Evolutionary conservation across 2,797 vertebrate species (phyloP).

Genomic region (Tangara arthus): DNA sequence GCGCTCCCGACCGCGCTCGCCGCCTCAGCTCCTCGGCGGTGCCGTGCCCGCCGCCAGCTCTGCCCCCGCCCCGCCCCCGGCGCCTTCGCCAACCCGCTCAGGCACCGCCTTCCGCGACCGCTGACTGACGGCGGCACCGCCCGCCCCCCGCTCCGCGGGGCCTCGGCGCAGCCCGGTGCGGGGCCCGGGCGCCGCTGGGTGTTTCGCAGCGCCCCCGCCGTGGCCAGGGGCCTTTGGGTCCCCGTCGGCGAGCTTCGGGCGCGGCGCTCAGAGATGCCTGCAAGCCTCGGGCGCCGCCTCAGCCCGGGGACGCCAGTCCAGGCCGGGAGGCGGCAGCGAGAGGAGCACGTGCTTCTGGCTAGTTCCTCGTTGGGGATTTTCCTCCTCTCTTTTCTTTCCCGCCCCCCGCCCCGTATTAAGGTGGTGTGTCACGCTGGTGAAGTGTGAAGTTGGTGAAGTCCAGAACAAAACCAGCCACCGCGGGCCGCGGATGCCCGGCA

Average conservation of each 20-base stretch:
- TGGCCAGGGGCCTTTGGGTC: fast-evolving
- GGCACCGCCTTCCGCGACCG: neutral
- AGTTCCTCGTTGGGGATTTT: neutral
- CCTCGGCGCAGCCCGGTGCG: fast-evolving
- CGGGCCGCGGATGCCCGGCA: neutral
- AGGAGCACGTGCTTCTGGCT: neutral
- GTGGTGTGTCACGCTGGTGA: neutral
- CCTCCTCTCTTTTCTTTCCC: neutral
- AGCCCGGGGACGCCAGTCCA: fast-evolving
- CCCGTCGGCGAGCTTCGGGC: neutral
- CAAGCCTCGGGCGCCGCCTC: no score
- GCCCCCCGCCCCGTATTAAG: fast-evolving
- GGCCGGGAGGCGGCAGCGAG: neutral
- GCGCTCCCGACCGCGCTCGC: neutral
- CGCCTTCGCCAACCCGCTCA: neutral
- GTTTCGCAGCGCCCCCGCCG: fast-evolving
- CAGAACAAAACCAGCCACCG: neutral
- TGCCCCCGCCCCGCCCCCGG: neutral
- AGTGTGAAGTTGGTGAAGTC: neutral
- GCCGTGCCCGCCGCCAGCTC: neutral
- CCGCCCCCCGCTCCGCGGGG: neutral
- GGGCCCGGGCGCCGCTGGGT: fast-evolving
- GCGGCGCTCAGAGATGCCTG: fast-evolving
- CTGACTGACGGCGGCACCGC: neutral
- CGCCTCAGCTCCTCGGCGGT: neutral